Conservation (phyloP, 2,797 vertebrate genomes). For the Rhabdomys pumilio region DNA sequence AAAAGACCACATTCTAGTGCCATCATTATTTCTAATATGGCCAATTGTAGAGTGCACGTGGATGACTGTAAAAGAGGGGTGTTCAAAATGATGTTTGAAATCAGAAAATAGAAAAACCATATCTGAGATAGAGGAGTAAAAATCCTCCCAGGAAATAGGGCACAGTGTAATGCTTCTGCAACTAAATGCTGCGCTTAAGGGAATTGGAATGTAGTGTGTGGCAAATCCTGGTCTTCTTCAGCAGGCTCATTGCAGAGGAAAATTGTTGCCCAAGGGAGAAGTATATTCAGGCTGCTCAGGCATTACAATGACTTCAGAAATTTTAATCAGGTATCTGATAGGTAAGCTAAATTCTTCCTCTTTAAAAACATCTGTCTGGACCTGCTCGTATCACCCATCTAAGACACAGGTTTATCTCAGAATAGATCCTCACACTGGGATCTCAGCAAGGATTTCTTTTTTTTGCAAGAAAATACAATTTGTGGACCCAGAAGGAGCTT, state of each 20-base stretch:
- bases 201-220: neutral
- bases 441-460: conserved; percentile 75
- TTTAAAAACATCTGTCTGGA: conserved; percentile 61
- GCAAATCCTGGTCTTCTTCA: conserved; percentile 70
- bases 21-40: conserved; percentile 71
- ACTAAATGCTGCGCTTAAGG: conserved; percentile 59
- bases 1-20: conserved; percentile 61
- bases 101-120: conserved; percentile 63
- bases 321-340: conserved; percentile 69
- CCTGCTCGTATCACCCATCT: conserved; percentile 38
- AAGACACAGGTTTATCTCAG: conserved; percentile 73
- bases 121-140: conserved; percentile 73
- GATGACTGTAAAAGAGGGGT: conserved; percentile 66
- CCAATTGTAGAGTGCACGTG: conserved; percentile 49
- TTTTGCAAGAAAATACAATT: conserved; percentile 78
- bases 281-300: conserved; percentile 41
- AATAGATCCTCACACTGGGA: conserved; percentile 70
- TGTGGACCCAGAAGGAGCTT: conserved; percentile 70
- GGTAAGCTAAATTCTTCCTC: conserved; percentile 70
- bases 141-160: conserved; percentile 53
- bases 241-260: conserved; percentile 65
- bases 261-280: conserved; percentile 72
- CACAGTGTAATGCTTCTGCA: conserved; percentile 15
- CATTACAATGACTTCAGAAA: conserved; percentile 65
- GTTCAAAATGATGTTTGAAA: conserved; percentile 74